Evolutionary conservation across 2,888 invertebrate genomes (phyloP).

Genomic region (Drosophila longiperda): DNA sequence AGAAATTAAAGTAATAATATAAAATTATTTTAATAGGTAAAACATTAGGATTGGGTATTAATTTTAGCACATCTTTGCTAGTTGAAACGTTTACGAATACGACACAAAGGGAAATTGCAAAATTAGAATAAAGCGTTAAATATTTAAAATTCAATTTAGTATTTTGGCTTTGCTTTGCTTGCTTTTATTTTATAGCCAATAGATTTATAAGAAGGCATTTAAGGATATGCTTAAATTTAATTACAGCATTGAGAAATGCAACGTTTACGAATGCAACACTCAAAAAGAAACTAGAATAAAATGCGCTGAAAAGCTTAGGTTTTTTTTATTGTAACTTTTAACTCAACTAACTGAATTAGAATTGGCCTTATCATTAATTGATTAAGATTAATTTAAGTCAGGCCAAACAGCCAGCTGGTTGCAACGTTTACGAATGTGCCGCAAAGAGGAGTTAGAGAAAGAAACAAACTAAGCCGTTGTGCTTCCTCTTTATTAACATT

Average conservation of each 20-base stretch:
- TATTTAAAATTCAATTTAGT: neutral
- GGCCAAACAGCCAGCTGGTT: neutral
- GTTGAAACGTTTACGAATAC: neutral
- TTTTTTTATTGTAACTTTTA: too few species aligned
- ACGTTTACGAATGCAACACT: slow-evolving; percentile 1
- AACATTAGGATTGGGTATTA: neutral
- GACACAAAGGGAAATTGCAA: neutral
- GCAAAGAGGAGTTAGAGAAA: neutral
- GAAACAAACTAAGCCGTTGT: neutral
- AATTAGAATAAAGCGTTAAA: fast-evolving
- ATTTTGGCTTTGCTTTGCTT: neutral
- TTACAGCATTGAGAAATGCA: neutral
- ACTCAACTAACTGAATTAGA: neutral
- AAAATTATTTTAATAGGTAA: neutral
- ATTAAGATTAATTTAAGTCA: neutral
- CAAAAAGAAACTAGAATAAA: neutral
- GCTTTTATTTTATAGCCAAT: neutral
- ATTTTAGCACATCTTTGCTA: neutral
- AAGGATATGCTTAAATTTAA: neutral
- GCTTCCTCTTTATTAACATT: neutral
- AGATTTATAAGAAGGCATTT: neutral
- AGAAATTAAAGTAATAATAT: neutral
- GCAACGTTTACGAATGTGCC: slow-evolving; percentile 2
- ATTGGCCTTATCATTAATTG: neutral
- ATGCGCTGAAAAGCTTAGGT: neutral